A percentile compares a stretch with the other conserved stretches of the same genome.
phyloP scores from a whole-genome alignment of 2,113 vertebrate species.

The Clinocottus analis region DNA sequence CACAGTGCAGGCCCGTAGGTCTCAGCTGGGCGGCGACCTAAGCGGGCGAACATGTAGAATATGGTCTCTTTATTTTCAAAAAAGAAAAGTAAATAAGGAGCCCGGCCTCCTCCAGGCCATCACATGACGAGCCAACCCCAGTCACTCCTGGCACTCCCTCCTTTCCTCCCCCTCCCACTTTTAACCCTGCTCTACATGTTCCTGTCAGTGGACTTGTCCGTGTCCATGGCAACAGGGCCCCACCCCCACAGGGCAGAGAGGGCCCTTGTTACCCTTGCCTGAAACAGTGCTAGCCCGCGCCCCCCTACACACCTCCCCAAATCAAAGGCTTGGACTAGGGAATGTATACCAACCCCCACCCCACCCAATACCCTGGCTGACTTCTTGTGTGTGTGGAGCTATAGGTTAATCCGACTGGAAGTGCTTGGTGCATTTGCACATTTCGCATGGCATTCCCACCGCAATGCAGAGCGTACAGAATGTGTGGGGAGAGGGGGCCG shows the following conservation, averaged over 20 bases:
- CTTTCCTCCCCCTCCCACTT: constrained; percentile 64
- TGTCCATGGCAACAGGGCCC: constrained; percentile 83
- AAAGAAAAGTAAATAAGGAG: constrained; percentile 73
- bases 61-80: constrained; percentile 36
- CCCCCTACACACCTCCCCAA: constrained; percentile 29
- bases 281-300: constrained; percentile 60
- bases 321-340: constrained; percentile 75
- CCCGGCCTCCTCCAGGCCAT: constrained; percentile 64
- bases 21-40: constrained; percentile 17
- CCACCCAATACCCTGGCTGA: constrained; percentile 60
- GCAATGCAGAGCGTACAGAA: constrained; percentile 74
- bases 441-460: constrained; percentile 75
- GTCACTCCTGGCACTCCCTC: constrained; percentile 56
- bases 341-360: constrained; percentile 72
- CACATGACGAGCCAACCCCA: constrained; percentile 74
- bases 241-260: constrained; percentile 79
- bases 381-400: constrained; percentile 69
- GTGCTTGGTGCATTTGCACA: constrained; percentile 76
- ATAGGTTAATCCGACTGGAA: constrained; percentile 81
- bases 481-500: constrained; percentile 44
- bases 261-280: constrained; percentile 80
- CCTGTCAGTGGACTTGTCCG: constrained; percentile 80
- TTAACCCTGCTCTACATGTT: constrained; percentile 76
- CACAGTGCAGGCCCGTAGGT: constrained; percentile 26
- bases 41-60: constrained; percentile 35